Evolutionary conservation across 2,797 vertebrate genomes (phyloP).

Genomic region (Phrynocephalus guinanensis): DNA sequence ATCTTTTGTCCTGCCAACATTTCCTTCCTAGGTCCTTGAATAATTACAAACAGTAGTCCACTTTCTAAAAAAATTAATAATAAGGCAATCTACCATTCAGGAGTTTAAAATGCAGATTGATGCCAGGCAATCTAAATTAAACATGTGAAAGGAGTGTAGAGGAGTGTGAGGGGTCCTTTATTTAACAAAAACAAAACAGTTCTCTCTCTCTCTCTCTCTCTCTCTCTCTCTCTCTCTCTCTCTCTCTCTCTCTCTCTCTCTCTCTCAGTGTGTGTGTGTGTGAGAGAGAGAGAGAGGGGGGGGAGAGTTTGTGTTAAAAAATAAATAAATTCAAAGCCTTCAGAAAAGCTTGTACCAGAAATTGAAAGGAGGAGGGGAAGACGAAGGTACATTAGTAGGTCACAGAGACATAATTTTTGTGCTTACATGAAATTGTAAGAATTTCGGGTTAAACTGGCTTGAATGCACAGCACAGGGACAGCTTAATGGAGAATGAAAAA

Average conservation of each 20-base stretch:
- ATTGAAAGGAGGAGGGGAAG: conserved; percentile 55
- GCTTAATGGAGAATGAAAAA: conserved; percentile 70
- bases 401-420: conserved; percentile 59
- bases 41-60: conserved; percentile 50
- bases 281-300: no score
- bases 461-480: conserved; percentile 61
- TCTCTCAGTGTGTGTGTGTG: no score
- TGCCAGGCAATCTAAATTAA: conserved; percentile 68
- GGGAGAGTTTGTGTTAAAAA: neutral
- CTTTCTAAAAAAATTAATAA: conserved; percentile 34
- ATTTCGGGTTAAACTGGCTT: conserved; percentile 63
- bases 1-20: conserved; percentile 49
- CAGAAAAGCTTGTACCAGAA: conserved; percentile 66
- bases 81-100: conserved; percentile 35
- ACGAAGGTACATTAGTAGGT: conserved; percentile 63
- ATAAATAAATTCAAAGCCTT: conserved; percentile 64
- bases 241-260: no score
- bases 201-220: conserved; percentile 44
- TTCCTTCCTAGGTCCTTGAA: conserved; percentile 53
- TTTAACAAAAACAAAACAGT: conserved; percentile 73
- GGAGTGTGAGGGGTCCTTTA: conserved; percentile 41
- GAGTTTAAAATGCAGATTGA: conserved; percentile 57
- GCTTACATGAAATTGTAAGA: conserved; percentile 66
- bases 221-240: no score
- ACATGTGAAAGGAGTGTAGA: neutral